A percentile compares a stretch with the other conserved stretches of the same genome.
These are phyloP conservation scores for Ophthalmolycus amberensis DNA, from an alignment of 2,113 vertebrate genomes.

Conservation along the genomic window DNA sequence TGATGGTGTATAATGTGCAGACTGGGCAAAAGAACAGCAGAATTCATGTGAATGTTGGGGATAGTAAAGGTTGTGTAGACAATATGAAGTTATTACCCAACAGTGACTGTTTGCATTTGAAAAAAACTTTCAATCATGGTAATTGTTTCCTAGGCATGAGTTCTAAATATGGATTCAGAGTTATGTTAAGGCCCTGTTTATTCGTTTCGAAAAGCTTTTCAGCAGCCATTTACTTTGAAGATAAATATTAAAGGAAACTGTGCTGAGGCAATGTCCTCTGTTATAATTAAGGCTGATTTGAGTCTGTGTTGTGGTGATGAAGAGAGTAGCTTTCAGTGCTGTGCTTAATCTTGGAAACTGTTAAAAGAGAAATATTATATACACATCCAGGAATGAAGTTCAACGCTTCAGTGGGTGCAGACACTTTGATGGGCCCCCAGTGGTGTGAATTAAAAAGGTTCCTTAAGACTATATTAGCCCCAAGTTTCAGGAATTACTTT, in stretches of 20 bases:
- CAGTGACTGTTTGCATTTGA: not conserved
- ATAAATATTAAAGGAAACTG: constrained; percentile 45
- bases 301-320: constrained; percentile 25
- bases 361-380: constrained; percentile 20
- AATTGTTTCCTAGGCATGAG: not conserved
- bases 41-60: not conserved
- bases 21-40: not conserved
- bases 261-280: constrained; percentile 37
- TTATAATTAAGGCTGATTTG: constrained; percentile 44
- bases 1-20: not conserved
- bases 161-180: constrained; percentile 14
- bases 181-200: constrained; percentile 25
- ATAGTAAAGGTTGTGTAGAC: not conserved
- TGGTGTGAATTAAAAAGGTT: not conserved
- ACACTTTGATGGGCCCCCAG: not conserved
- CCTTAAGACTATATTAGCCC: not conserved
- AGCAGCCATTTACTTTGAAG: constrained; percentile 55
- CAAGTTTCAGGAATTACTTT: not conserved
- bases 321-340: constrained; percentile 6
- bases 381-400: not conserved
- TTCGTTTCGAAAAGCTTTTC: constrained; percentile 21
- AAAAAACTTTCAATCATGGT: constrained; percentile 22
- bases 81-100: not conserved
- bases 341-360: constrained; percentile 24
- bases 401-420: not conserved